Evolutionary conservation across 1,140 invertebrate species (phyloP), one percentile per base, ranked within the genome.

Genomic region (Sarcophaga peregrina): DNA sequence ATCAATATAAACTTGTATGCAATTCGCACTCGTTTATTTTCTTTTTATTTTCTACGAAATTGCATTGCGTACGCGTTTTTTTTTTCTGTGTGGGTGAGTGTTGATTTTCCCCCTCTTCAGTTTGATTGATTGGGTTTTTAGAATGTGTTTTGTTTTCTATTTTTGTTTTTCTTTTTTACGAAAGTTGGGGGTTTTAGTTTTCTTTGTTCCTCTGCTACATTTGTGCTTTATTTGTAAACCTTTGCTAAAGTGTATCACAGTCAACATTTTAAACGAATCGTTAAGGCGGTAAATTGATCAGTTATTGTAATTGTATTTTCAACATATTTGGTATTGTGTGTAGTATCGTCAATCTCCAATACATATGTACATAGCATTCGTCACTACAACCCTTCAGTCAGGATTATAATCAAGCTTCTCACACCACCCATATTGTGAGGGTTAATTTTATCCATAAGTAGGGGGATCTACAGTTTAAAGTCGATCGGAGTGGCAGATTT

Each of bases 51-150:
- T 76, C 47, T 76, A 15, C 45, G 25, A 78, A 78, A 78, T 78
- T 78, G 75, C 47, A 78, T 78, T 78, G 75, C 75, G 75, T 78
- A 78, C 75, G 75, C 75, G 75, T 78, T 68, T 68, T 62, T 37
- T 37, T 68, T 20, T 68, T n/a, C n/a, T n/a, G n/a, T n/a, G n/a
- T n/a, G n/a, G n/a, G n/a, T 68, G 72, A 52, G 81, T 76, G n/a
- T 83, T 82, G 81, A 72, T 62, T 82, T 82, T n/a, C 47, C 37
- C 46, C 62, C 45, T 81, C 45, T 81, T 46, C 45, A 72, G 58
- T 82, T 88, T 88, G 87, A 88, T 88, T 87, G 87, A 88, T 88
- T 88, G 86, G 85, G 84, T 86, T 85, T 83, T 68, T 68, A 20
- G 62, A 68, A 8, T 68, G 17, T 17, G 17, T 68, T 17, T 68